Percentiles rank a stretch among this genome's conserved stretches.
These are phyloP conservation scores for Indri indri DNA, from an alignment of 2,113 vertebrate species.

Conservation along the genomic window DNA sequence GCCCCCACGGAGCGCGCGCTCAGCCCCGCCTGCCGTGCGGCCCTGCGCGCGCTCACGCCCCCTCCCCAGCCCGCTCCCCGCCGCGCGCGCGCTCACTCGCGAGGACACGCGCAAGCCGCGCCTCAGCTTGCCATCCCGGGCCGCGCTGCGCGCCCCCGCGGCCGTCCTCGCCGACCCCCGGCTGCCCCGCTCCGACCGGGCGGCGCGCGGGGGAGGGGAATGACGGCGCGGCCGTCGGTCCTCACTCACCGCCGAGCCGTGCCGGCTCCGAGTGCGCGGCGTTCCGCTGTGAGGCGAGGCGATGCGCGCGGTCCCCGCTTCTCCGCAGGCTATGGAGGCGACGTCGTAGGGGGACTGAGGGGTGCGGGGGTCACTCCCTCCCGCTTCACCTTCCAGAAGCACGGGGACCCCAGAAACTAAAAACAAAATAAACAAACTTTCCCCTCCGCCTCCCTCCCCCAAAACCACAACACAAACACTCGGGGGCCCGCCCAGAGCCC, in stretches of 20 bases:
- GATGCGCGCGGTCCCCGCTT: constrained; percentile 69
- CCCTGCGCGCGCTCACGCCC: constrained; percentile 31
- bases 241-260: constrained; percentile 75
- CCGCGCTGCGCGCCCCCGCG: constrained; percentile 59
- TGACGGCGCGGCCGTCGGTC: constrained; percentile 35
- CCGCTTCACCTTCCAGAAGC: constrained; percentile 71
- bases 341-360: constrained; percentile 39
- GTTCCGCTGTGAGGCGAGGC: constrained; percentile 67
- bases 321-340: constrained; percentile 67
- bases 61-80: background rate
- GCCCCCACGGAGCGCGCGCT: background rate
- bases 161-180: constrained; percentile 50
- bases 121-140: constrained; percentile 32
- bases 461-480: constrained; percentile 88
- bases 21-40: background rate
- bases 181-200: background rate
- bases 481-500: constrained; percentile 74
- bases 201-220: constrained; percentile 14
- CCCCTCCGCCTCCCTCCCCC: constrained; percentile 85
- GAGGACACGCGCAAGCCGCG: constrained; percentile 42
- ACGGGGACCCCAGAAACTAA: constrained; percentile 78
- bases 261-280: constrained; percentile 69
- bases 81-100: constrained; percentile 35
- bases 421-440: constrained; percentile 84
- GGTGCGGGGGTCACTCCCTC: constrained; percentile 49